phyloP scores from a whole-genome alignment of 92 coral and sea anemone species.

The Heteractis magnifica region DNA sequence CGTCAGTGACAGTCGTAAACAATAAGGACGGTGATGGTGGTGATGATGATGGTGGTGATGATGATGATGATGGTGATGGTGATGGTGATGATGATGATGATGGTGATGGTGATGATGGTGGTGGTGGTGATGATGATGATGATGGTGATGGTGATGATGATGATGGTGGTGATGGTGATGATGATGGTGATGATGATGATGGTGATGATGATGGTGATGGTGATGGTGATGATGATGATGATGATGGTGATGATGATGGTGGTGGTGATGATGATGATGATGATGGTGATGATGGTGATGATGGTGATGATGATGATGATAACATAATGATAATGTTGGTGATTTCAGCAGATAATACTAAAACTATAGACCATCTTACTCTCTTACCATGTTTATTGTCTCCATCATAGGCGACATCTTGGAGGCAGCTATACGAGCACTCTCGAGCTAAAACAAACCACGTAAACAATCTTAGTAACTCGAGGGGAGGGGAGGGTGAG shows the following conservation, averaged over 20 bases:
- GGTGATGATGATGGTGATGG: not conserved
- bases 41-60: no score
- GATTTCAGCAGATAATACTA: no score
- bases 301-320: not conserved
- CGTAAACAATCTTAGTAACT: no score
- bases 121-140: no score
- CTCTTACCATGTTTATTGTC: slow-evolving; percentile 80
- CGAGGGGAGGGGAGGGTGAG: not conserved
- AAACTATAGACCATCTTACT: not conserved
- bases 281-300: not conserved
- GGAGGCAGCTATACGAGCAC: slow-evolving; percentile 82
- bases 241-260: not conserved
- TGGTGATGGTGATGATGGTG: no score
- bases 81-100: no score
- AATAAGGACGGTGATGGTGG: no score
- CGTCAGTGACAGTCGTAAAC: not conserved
- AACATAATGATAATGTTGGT: not conserved
- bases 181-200: not conserved
- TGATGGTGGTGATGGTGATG: no score
- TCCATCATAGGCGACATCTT: slow-evolving; percentile 99
- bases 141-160: no score
- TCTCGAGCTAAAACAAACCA: slow-evolving; percentile 66
- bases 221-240: slow-evolving; percentile 2
- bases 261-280: not conserved
- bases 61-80: no score